Evolutionary conservation across 1,140 invertebrate species (phyloP).

Genomic region (Microplitis demolitor): DNA sequence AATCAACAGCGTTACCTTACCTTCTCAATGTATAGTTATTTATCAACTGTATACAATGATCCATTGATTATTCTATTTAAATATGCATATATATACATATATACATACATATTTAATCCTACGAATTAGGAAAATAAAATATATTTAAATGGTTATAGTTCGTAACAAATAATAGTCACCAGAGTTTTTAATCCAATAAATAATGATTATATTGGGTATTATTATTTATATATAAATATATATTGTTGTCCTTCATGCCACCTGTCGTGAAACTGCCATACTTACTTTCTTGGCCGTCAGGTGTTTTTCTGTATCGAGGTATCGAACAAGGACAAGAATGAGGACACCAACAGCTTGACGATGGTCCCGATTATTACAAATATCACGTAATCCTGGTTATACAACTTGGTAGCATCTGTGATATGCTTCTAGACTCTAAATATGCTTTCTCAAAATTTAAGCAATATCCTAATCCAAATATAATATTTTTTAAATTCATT

Average conservation of each 20-base stretch:
- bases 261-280: conserved; percentile 18
- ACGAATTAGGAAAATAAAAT: no score
- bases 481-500: no score
- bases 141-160: no score
- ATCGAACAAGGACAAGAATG: conserved; percentile 16
- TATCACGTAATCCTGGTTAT: conserved; percentile 6
- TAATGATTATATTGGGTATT: neutral
- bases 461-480: neutral
- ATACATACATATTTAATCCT: no score
- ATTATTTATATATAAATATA: neutral
- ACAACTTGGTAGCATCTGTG: neutral
- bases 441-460: neutral
- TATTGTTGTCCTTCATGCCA: conserved; percentile 1
- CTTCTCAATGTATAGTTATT: no score
- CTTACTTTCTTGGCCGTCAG: conserved; percentile 1
- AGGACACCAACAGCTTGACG: conserved; percentile 19
- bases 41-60: no score
- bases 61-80: no score
- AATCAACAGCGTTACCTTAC: no score
- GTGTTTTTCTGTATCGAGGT: conserved; percentile 4
- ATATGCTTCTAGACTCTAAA: neutral
- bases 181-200: neutral
- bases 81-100: no score
- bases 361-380: conserved; percentile 7
- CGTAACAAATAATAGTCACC: neutral